Base-by-base conservation (phyloP, 2,888 invertebrate genomes). In the Spilarctia lutea region DNA sequence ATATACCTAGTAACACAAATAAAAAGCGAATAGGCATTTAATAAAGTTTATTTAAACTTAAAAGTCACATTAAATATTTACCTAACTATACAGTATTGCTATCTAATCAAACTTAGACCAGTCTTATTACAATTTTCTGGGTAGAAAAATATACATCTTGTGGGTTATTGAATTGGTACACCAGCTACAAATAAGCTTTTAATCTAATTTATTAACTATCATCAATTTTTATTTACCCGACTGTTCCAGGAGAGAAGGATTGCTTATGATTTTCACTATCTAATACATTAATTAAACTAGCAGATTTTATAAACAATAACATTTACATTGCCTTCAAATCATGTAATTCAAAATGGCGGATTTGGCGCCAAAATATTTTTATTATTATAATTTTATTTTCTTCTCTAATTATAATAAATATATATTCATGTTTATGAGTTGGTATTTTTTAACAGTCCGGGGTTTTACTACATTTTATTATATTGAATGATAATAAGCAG, bases 121-220 rank as follows among this genome's bases (percentile, higher is more conserved):
- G 88, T 88, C 88, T 88, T 88, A 81, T 76, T 79, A 76, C 76
- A 78, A 69, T 76, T 75, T 30, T 81, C 82, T 83, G 78, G 83
- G 79, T 88, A 88, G 79, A 87, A 88, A 88, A 88, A 88, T 87
- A 88, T 84, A 71, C 52, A 71, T 65, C 11, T 78, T 79, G 75
- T 74, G 70, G 74, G 73, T 81, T 82, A 72, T 74, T 80, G 71
- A 73, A 78, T 79, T 74, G 52, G 74, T 81, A 81, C 73, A 74
- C 48, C 6, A 42, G 24, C 18, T 27, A 68, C 42, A 42, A 39
- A 42, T n/a, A 67, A 67, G 8, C n/a, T 27, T 30, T 4, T 6
- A 30, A 30, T 63, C 18, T 30, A 30, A 63, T 30, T 30, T 63
- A 63, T 18, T 18, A 1, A 27, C 13, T 27, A 60, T 3, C 27